Evolutionary conservation across 2,888 invertebrate species (phyloP).

Genomic region (Balanococcus diminutus): DNA sequence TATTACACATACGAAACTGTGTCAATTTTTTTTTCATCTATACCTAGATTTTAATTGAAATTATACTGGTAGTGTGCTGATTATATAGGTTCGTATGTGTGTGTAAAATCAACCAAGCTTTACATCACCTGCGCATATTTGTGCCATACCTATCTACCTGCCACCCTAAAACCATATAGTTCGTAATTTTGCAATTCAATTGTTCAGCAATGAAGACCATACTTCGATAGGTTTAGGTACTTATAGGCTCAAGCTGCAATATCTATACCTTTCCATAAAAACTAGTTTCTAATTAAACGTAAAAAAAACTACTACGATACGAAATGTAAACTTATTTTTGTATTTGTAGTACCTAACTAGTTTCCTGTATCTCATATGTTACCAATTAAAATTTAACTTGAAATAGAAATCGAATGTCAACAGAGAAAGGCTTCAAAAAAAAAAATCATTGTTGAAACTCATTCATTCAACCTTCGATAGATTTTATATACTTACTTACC

Average conservation of each 20-base stretch:
- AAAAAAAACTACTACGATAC: not conserved
- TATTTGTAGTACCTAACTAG: too few species aligned
- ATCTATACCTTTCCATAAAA: not conserved
- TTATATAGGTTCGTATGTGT: not conserved
- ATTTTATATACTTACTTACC: too few species aligned
- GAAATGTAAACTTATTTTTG: not conserved
- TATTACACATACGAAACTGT: not conserved
- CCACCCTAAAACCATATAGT: not conserved
- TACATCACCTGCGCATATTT: not conserved
- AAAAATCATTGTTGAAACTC: not conserved
- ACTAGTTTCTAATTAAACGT: slow-evolving; percentile 8
- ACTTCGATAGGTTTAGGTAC: not conserved
- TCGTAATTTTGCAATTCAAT: not conserved
- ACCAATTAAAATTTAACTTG: slow-evolving; percentile 25
- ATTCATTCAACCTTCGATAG: not conserved
- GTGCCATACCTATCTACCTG: not conserved
- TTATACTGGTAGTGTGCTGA: not conserved
- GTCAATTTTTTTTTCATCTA: not conserved
- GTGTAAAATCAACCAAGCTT: not conserved
- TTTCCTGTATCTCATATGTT: not conserved
- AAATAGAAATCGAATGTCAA: slow-evolving; percentile 29
- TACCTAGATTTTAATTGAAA: not conserved
- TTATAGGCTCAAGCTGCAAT: too few species aligned
- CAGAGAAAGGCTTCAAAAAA: not conserved
- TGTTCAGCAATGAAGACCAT: not conserved